A percentile compares a stretch with the other conserved stretches of the same genome.
Conservation (phyloP, 2,888 invertebrate genomes). For the Camponotus fellah region DNA sequence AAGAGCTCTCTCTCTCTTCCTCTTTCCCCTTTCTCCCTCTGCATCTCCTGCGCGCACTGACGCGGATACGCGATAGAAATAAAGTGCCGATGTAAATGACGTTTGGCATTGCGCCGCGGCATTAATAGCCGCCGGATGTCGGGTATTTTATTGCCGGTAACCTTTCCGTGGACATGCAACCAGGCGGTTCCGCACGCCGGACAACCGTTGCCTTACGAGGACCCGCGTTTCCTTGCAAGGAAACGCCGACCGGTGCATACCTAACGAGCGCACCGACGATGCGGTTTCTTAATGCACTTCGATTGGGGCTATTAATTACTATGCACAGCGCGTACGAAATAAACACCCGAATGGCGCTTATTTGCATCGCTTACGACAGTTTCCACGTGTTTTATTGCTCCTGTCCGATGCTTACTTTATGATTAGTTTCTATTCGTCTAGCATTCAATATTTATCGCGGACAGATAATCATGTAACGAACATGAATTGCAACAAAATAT, state of each 20-base stretch:
- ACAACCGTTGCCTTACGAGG: slow-evolving; percentile 69
- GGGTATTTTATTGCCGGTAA: slow-evolving; percentile 73
- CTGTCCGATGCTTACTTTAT: slow-evolving; percentile 33
- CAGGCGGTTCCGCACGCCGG: slow-evolving; percentile 65
- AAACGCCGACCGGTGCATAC: slow-evolving; percentile 68
- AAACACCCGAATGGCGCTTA: slow-evolving; percentile 63
- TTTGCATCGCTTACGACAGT: slow-evolving; percentile 67
- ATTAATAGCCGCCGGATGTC: slow-evolving; percentile 72
- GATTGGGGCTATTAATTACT: slow-evolving; percentile 76
- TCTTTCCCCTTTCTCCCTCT: background rate
- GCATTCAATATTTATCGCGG: slow-evolving; percentile 31
- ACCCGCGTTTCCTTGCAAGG: slow-evolving; percentile 66
- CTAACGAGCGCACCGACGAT: slow-evolving; percentile 71
- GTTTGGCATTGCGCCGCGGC: slow-evolving; percentile 68
- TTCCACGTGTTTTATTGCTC: slow-evolving; percentile 54
- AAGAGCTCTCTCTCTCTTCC: slow-evolving; percentile 36
- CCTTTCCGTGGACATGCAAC: slow-evolving; percentile 69
- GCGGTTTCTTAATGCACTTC: slow-evolving; percentile 70
- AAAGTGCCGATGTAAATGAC: slow-evolving; percentile 73
- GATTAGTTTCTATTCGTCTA: background rate
- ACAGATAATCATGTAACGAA: slow-evolving; percentile 3
- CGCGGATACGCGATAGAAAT: slow-evolving; percentile 68
- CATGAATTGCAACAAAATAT: background rate
- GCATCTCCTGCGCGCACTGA: slow-evolving; percentile 49
- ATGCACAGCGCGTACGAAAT: slow-evolving; percentile 65